Conservation (phyloP, 2,888 invertebrate species). For the Caenorhabditis wallacei region DNA sequence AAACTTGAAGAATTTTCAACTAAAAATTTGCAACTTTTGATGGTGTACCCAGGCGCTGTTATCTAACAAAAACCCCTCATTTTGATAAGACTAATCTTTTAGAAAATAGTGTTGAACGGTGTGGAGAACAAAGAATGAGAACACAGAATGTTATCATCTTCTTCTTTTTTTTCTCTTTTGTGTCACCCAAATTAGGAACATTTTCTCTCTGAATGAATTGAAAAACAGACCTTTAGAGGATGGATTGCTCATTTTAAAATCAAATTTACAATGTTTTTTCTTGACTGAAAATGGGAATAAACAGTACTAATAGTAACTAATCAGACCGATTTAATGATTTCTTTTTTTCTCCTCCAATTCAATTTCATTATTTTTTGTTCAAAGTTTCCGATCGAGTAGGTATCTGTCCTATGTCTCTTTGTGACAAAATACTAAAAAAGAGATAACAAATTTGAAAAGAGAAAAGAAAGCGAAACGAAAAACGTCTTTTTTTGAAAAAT, state of each 20-base stretch:
- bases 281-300: conserved; percentile 3
- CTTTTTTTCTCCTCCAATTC: conserved; percentile 5
- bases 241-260: conserved; percentile 20
- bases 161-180: background rate
- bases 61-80: conserved; percentile 5
- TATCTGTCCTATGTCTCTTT: conserved; percentile 43
- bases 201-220: background rate
- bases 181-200: background rate
- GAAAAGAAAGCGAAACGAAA: conserved; percentile 20
- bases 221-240: conserved; percentile 33
- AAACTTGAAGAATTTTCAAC: no score
- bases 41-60: conserved; percentile 15
- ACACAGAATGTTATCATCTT: conserved; percentile 28
- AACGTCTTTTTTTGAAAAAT: conserved; percentile 8
- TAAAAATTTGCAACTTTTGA: background rate
- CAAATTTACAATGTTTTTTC: no score
- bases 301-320: conserved; percentile 23
- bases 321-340: conserved; percentile 25
- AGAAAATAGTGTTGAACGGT: conserved; percentile 47
- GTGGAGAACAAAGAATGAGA: conserved; percentile 26
- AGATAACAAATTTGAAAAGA: conserved; percentile 40
- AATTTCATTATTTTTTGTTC: conserved; percentile 23
- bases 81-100: conserved; percentile 37
- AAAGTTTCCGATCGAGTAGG: conserved; percentile 44
- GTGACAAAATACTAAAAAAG: conserved; percentile 7